These are phyloP conservation scores for Nineta flava DNA, from an alignment of 2,888 invertebrate species.

Conservation along the genomic window DNA sequence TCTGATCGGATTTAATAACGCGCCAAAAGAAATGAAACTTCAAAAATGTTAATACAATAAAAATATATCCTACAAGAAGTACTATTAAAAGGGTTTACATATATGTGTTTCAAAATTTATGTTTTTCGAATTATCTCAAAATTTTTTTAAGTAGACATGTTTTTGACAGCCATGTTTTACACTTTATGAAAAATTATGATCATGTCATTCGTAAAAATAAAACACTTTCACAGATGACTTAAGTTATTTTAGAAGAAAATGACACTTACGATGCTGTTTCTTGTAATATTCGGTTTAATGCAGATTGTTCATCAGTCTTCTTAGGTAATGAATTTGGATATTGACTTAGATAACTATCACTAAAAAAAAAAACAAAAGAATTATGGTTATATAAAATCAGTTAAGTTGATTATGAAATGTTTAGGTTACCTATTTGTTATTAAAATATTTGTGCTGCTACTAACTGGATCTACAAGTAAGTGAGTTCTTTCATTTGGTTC, in stretches of 20 bases:
- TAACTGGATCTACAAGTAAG: constrained; percentile 58
- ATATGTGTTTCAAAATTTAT: no score
- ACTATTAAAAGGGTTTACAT: no score
- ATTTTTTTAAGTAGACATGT: no score
- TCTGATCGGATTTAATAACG: no score
- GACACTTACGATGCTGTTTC: constrained; percentile 71
- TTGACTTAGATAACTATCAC: constrained; percentile 46
- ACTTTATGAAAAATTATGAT: no score
- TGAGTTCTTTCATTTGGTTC: constrained; percentile 62
- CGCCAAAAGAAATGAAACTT: no score
- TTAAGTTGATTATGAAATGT: constrained; percentile 4
- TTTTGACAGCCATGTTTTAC: no score
- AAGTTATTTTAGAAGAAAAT: constrained; percentile 3
- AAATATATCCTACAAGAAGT: no score
- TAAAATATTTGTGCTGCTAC: constrained; percentile 54
- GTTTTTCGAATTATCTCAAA: no score
- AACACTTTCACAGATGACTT: not conserved
- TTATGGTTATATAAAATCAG: not conserved
- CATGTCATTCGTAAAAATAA: no score
- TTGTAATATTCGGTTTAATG: constrained; percentile 73
- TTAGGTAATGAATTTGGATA: constrained; percentile 48
- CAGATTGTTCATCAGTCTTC: constrained; percentile 82
- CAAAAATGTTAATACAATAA: no score
- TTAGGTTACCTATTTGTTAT: constrained; percentile 41
- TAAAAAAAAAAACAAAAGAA: constrained; percentile 20